Conservation (phyloP, 2,113 vertebrate genomes). For the Aleadryas rufinucha region DNA sequence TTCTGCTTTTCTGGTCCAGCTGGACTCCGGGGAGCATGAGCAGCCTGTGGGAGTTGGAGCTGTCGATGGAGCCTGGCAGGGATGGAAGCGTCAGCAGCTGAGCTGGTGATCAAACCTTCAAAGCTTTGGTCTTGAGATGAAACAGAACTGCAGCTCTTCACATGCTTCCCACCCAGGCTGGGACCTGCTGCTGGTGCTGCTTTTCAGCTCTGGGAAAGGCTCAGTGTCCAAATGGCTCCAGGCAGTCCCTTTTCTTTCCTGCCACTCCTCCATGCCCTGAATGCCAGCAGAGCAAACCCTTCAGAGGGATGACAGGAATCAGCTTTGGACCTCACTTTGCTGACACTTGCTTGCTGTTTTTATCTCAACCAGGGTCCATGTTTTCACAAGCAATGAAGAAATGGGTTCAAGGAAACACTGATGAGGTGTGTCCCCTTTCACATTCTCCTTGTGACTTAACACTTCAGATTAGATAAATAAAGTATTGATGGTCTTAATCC, state of each 20-base stretch:
- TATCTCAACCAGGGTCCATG: constrained; percentile 80
- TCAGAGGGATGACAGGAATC: not conserved
- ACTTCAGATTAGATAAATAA: not conserved
- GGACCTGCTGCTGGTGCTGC: not conserved
- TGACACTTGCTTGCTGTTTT: not conserved
- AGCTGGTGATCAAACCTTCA: constrained; percentile 26
- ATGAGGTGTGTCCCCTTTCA: constrained; percentile 76
- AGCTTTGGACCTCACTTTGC: not conserved
- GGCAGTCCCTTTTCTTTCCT: not conserved
- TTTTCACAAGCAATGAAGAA: constrained; percentile 94
- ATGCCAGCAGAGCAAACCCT: not conserved
- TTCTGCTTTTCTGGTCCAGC: constrained; percentile 15
- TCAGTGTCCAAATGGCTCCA: not conserved
- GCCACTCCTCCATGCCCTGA: not conserved
- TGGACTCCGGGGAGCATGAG: not conserved
- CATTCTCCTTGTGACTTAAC: not conserved
- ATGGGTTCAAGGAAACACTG: constrained; percentile 89
- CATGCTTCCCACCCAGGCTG: not conserved
- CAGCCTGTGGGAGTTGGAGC: constrained; percentile 16
- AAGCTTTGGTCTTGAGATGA: not conserved
- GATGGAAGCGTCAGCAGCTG: not conserved
- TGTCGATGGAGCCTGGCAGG: not conserved
- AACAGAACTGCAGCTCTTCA: not conserved
- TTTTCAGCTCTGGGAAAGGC: not conserved
- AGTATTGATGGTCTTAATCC: not conserved